These are phyloP conservation scores for Chymomyza costata DNA, from an alignment of 1,140 invertebrate genomes.

Conservation along the genomic window DNA sequence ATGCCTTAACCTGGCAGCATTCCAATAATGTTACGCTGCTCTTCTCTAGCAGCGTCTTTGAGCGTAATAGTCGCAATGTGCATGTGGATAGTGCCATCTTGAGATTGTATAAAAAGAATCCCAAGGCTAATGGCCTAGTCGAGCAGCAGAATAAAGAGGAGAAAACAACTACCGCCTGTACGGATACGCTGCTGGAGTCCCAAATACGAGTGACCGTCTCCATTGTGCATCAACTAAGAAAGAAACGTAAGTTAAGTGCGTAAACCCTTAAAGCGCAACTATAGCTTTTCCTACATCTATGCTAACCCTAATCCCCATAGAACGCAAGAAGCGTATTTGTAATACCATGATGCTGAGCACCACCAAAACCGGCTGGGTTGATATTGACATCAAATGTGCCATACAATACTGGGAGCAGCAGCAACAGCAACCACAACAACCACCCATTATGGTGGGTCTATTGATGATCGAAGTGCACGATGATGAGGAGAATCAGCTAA, in stretches of 20 bases:
- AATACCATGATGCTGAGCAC: conserved; percentile 68
- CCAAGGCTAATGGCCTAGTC: conserved; percentile 32
- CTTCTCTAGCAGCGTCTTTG: conserved; percentile 57
- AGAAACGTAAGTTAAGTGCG: conserved; percentile 63
- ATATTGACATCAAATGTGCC: conserved; percentile 69
- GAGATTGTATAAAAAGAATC: conserved; percentile 62
- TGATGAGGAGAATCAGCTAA: conserved; percentile 65
- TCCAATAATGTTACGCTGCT: conserved; percentile 56
- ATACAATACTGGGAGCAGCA: conserved; percentile 67
- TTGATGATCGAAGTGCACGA: conserved; percentile 72
- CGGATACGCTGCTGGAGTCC: conserved; percentile 43
- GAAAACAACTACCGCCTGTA: conserved; percentile 20
- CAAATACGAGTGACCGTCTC: conserved; percentile 70
- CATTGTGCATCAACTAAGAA: conserved; percentile 61
- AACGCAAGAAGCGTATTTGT: conserved; percentile 71
- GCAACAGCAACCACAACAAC: conserved; percentile 16
- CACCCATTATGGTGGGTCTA: conserved; percentile 46
- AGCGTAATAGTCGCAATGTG: conserved; percentile 27
- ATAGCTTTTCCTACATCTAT: not conserved
- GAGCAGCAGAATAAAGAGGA: conserved; percentile 6
- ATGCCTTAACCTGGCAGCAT: conserved; percentile 42
- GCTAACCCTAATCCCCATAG: conserved; percentile 26
- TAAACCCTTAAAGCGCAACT: conserved; percentile 4
- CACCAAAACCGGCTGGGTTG: conserved; percentile 64
- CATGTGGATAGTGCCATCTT: conserved; percentile 60